These are phyloP conservation scores for Caenorhabditis doughertyi DNA, from an alignment of 2,888 invertebrate genomes.

Conservation along the genomic window DNA sequence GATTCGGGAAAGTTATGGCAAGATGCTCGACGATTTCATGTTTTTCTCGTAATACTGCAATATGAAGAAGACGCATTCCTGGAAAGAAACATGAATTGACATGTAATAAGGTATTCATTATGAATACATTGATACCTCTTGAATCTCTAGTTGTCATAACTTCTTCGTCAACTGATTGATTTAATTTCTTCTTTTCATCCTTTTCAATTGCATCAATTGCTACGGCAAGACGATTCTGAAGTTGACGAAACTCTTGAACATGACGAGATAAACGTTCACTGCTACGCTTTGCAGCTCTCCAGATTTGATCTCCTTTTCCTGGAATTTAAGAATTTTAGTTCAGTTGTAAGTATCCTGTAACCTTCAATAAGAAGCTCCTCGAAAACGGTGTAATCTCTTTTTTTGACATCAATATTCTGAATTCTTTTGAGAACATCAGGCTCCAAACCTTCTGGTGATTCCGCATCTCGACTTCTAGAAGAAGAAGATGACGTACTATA, in stretches of 20 bases:
- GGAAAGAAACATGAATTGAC: not conserved
- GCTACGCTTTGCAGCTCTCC: slow-evolving; percentile 72
- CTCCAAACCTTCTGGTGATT: slow-evolving; percentile 74
- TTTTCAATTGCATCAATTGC: slow-evolving; percentile 78
- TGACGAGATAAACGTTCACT: slow-evolving; percentile 68
- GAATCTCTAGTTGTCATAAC: slow-evolving; percentile 76
- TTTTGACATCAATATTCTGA: slow-evolving; percentile 71
- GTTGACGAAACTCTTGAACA: slow-evolving; percentile 77
- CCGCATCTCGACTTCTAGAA: slow-evolving; percentile 58
- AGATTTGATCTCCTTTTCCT: slow-evolving; percentile 79
- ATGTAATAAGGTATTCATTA: not conserved
- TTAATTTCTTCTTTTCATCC: slow-evolving; percentile 75
- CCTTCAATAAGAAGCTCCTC: slow-evolving; percentile 81
- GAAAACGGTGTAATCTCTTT: slow-evolving; percentile 68
- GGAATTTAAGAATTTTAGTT: not conserved
- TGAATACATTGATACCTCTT: slow-evolving; percentile 69
- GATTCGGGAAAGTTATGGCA: slow-evolving; percentile 72
- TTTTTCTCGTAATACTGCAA: slow-evolving; percentile 79
- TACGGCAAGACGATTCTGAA: slow-evolving; percentile 73
- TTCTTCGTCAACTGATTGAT: slow-evolving; percentile 75
- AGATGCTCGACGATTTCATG: slow-evolving; percentile 81
- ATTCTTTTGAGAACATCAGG: slow-evolving; percentile 70
- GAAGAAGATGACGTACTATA: slow-evolving; percentile 49
- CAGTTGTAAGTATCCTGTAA: not conserved
- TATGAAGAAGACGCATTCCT: slow-evolving; percentile 77